phyloP scores from a whole-genome alignment of 1,140 invertebrate species.

The Leptinotarsa defecta region DNA sequence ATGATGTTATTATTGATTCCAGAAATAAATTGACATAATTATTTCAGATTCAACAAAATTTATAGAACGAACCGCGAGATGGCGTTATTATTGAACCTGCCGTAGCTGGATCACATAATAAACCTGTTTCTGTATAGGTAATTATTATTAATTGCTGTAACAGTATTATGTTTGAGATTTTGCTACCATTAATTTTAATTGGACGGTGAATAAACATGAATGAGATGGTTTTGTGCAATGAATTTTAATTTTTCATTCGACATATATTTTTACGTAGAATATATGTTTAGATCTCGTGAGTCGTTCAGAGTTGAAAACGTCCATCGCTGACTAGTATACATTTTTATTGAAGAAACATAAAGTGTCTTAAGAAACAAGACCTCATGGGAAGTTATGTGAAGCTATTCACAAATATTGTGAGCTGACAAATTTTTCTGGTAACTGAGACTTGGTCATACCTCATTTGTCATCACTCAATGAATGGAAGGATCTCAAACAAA shows the following conservation, averaged over 20 bases:
- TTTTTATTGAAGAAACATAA: too few relatives aligned
- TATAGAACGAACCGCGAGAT: not conserved
- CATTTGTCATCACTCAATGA: too few relatives aligned
- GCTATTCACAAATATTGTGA: too few relatives aligned
- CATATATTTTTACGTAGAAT: not conserved
- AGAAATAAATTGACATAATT: not conserved
- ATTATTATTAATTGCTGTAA: conserved; percentile 12
- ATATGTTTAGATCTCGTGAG: too few relatives aligned
- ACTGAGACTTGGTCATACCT: too few relatives aligned
- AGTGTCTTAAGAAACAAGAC: too few relatives aligned
- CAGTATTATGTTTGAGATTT: conserved; percentile 10
- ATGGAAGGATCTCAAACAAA: too few relatives aligned
- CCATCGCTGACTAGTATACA: too few relatives aligned
- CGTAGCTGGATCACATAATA: not conserved
- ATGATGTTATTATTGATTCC: not conserved
- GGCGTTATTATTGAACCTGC: not conserved
- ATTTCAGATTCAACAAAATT: not conserved
- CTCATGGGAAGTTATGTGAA: too few relatives aligned
- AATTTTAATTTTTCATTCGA: conserved; percentile 8
- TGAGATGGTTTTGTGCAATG: not conserved
- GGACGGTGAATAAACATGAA: conserved; percentile 13
- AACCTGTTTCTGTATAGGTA: conserved; percentile 6
- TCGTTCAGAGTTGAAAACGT: too few relatives aligned
- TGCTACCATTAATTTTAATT: conserved; percentile 18
- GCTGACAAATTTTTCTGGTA: too few relatives aligned